phyloP scores from a whole-genome alignment of 1,140 invertebrate species.

The Drosophila ambigua region DNA sequence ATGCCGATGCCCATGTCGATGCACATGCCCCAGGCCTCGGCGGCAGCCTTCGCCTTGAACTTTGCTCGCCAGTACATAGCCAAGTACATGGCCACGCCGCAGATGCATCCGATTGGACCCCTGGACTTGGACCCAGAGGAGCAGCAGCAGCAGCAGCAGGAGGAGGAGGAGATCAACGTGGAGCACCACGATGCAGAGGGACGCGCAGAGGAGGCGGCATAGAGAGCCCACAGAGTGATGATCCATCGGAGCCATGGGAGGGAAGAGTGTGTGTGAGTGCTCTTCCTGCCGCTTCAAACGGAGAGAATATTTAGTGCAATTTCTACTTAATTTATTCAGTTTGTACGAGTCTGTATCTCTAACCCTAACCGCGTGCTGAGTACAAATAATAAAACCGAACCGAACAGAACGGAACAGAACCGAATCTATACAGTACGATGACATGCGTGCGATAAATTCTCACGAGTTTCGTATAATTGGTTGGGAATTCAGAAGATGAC shows the following conservation, averaged over 20 bases:
- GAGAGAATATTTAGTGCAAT: slow-evolving; percentile 71
- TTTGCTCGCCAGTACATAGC: slow-evolving; percentile 84
- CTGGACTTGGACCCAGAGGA: not conserved
- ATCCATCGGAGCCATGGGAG: not conserved
- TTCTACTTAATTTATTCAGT: slow-evolving; percentile 71
- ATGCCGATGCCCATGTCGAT: slow-evolving; percentile 59
- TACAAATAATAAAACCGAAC: slow-evolving; percentile 76
- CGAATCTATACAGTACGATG: slow-evolving; percentile 21
- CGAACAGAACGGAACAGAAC: slow-evolving; percentile 27
- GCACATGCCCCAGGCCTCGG: slow-evolving; percentile 82
- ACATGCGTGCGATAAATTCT: slow-evolving; percentile 61
- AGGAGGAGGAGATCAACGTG: slow-evolving; percentile 91
- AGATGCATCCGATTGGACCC: slow-evolving; percentile 1
- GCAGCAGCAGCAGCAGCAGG: slow-evolving; percentile 48
- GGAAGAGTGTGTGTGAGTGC: not conserved
- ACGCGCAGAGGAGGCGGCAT: slow-evolving; percentile 32
- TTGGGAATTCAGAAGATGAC: slow-evolving; percentile 68
- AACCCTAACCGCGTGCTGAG: slow-evolving; percentile 59
- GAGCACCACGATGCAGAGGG: slow-evolving; percentile 86
- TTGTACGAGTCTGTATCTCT: slow-evolving; percentile 26
- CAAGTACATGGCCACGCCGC: slow-evolving; percentile 58
- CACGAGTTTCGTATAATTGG: slow-evolving; percentile 79
- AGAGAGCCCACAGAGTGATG: slow-evolving; percentile 3
- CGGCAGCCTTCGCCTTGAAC: slow-evolving; percentile 84
- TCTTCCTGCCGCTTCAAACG: slow-evolving; percentile 67